Evolutionary conservation across 1,140 invertebrate species (phyloP), one percentile per base, ranked within the genome.

Genomic region (Oncopodura yosiiana): DNA sequence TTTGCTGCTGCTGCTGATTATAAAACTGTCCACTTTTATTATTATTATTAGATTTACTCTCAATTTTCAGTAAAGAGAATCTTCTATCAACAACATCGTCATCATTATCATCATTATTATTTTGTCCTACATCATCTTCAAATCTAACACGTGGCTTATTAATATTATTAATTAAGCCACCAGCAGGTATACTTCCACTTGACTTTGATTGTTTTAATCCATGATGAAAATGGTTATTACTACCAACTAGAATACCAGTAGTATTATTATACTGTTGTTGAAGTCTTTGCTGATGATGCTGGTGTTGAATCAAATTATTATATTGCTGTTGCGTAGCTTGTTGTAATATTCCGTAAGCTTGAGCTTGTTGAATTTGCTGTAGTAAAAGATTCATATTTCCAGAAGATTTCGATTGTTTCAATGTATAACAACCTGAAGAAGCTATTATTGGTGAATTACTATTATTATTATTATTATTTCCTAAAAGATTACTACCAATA

Each of bases 351-450:
- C 16, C 34, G 30, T 19, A 16, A 41, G 38, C 38, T 41, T 5
- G 38, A n/a, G 38, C 38, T 41, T 12, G 8, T 12, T 50, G 48
- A 18, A 16, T 32, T 23, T 48, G 37, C 16, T 60, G 53, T 8
- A 51, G 23, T 18, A 53, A 43, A 30, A 49, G 49, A 39, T 61
- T 56, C 43, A 61, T 50, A 27, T 56, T 61, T 18, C 58, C 58
- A 3, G 54, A 56, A 18, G 58, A 61, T 26, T 61, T 61, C 2
- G 53, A 56, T 38, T 61, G 58, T 12, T 56, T 38, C 8, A 60
- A 18, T 1, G 54, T 41, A 27, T 51, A 60, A 16, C 49, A 53
- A 0, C 52, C 41, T 12, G 57, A 50, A 18, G 44, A 32, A 0
- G 42, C 48, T n/a, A 51, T 34, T 38, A 55, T 60, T 2, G 48